Evolutionary conservation across 2,797 vertebrate genomes (phyloP).

Genomic region (Nothura maculosa): DNA sequence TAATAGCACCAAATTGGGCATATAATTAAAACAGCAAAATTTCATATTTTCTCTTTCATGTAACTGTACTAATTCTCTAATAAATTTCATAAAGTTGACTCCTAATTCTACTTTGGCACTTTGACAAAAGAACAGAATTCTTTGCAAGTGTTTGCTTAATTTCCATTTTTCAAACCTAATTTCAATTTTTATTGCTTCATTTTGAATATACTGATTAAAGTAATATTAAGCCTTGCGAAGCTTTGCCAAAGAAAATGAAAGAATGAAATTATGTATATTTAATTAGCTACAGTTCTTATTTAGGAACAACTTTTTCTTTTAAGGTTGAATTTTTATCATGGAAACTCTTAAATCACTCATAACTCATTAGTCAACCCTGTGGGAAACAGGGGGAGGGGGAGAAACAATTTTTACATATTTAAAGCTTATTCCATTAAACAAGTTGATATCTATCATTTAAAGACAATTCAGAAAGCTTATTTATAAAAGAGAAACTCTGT

Average conservation of each 20-base stretch:
- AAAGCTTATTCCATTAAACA: conserved; percentile 10
- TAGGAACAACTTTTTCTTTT: conserved; percentile 47
- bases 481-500: background rate
- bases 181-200: conserved; percentile 79
- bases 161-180: conserved; percentile 75
- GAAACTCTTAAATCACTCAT: conserved; percentile 52
- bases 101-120: conserved; percentile 67
- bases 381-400: background rate
- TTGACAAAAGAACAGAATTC: conserved; percentile 69
- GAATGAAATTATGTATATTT: conserved; percentile 74
- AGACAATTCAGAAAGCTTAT: background rate
- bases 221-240: conserved; percentile 69
- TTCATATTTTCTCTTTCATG: conserved; percentile 67
- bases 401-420: background rate
- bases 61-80: conserved; percentile 60
- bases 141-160: conserved; percentile 68
- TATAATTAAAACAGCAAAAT: conserved; percentile 72
- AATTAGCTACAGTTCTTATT: conserved; percentile 76
- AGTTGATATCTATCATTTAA: background rate
- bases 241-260: conserved; percentile 76
- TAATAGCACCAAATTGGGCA: conserved; percentile 59
- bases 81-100: conserved; percentile 73
- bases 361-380: conserved; percentile 3
- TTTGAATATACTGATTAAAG: conserved; percentile 78
- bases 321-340: conserved; percentile 51